Evolutionary conservation across 2,888 invertebrate genomes (phyloP), one percentile per base, ranked within the genome.

Genomic region (Dysmachus trigonus): DNA sequence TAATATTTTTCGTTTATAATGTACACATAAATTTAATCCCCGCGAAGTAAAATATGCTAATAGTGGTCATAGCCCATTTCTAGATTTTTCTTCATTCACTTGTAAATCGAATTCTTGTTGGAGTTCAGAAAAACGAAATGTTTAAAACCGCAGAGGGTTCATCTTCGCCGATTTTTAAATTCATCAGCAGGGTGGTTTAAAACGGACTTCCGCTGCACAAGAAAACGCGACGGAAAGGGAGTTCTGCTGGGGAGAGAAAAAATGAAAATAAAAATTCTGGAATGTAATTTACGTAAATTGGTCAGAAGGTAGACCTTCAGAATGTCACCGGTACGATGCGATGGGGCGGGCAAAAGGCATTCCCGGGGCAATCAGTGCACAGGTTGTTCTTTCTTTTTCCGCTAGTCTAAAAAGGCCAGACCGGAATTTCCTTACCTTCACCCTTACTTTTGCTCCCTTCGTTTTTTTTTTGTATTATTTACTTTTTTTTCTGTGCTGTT

Each of bases 241-340:
- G 3, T 77, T 47, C 30, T 15, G 5, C 35, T 38, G 30, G 31
- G 3, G 5, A 31, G 5, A 31, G 5, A 31, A 31, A 31, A 31
- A 31, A 31, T 3, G 5, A 31, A 41, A 41, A 41, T 10, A 38
- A 15, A 73, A 84, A 73, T 73, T 47, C 73, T 13, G 5, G 73
- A 84, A 84, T 84, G 47, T 84, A 84, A 84, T 84, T 73, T 84
- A 73, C 73, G 73, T 73, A 84, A 84, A 84, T 84, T 84, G 84
- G 84, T 41, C 47, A 73, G 73, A 84, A 72, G 62, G 47, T 72
- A 71, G 71, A 71, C 71, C 71, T 71, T 47, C 72, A 72, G 27
- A 47, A 84, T 73, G 84, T 84, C 73, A 73, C 27, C 30, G 72
- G 73, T 30, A 53, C 33, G 62, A 22, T 62, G 62, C 18, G n/a